Evolutionary conservation across 2,797 vertebrate species (phyloP), one percentile per base, ranked within the genome.

Genomic region (Takifugu ocellatus): DNA sequence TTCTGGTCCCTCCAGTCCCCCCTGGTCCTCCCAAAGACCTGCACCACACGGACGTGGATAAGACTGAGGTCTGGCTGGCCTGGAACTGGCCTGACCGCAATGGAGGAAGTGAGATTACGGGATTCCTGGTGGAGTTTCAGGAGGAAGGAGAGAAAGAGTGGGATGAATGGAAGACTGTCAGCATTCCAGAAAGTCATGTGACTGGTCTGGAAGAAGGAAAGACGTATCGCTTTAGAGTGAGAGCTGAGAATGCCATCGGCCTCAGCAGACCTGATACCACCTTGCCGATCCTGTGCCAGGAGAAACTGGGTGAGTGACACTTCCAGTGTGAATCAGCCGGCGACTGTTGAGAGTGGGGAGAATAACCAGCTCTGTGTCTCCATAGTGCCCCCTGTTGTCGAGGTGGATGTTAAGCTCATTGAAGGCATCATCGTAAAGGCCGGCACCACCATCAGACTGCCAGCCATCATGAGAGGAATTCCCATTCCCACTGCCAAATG

Each of bases 51-150:
- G 96, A 99, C 68, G 94, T 93, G 42, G 97, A 99, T 84, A 99
- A 97, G 85, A 98, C 94, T 9, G 95, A 99, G 83, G 96, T 99
- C 51, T 97, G 94, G 88, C 91, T 99, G 65, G 93, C 88, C 66
- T 99, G 97, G 97, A 95, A 96, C 82, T 94, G 94, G 88, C 97
- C 97, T 25, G 97, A 99, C 84, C 96, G 97, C 77, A 94, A 95
- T 59, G 97, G 97, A 47, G 97, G 97, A 82, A 96, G 97, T 88
- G 92, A 94, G 44, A 98, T 99, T 80, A 99, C 95, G 61, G 97
- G 96, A 3, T 99, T 98, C 87, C 90, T 98, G 75, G 95, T 99
- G 39, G 97, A 99, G 83, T 99, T 96, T 81, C 96, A 99, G 79
- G 96, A 95, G 84, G 97, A 99, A 66, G 96, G 95, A 51, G 90